These are phyloP conservation scores for Numida meleagris DNA, from an alignment of 2,113 vertebrate genomes.

Conservation along the genomic window DNA sequence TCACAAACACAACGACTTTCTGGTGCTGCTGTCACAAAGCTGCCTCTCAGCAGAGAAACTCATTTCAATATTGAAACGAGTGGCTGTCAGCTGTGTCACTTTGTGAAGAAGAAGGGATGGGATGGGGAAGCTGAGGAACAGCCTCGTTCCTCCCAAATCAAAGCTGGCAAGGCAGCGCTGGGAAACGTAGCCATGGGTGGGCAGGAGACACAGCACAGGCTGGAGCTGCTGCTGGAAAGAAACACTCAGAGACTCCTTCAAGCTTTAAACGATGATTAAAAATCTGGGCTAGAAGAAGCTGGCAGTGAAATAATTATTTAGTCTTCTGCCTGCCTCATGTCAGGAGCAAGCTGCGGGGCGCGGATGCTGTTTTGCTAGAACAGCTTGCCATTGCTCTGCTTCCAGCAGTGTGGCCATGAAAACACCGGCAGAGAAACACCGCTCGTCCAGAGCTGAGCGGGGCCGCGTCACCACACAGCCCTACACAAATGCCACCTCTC, in stretches of 20 bases:
- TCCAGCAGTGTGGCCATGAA: neutral
- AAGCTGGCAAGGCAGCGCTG: neutral
- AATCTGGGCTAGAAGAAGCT: neutral
- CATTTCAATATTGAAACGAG: neutral
- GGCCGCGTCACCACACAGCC: too few species aligned
- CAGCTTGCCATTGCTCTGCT: conserved; percentile 37
- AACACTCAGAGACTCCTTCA: neutral
- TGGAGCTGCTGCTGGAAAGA: neutral
- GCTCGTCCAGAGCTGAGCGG: too few species aligned
- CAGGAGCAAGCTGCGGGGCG: neutral
- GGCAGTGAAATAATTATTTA: conserved; percentile 12
- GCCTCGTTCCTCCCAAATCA: neutral
- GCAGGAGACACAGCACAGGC: neutral
- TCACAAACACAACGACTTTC: neutral
- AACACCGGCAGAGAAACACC: neutral
- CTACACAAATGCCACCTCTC: neutral
- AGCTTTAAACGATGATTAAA: neutral
- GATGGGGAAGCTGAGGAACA: neutral
- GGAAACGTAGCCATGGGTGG: neutral
- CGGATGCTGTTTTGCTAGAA: neutral
- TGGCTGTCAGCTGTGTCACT: neutral
- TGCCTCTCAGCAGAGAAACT: neutral
- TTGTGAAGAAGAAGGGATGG: neutral
- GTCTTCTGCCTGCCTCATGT: neutral
- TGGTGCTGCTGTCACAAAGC: neutral